Conservation (phyloP, 2,113 vertebrate genomes). For the Amblyopsis rosae region DNA sequence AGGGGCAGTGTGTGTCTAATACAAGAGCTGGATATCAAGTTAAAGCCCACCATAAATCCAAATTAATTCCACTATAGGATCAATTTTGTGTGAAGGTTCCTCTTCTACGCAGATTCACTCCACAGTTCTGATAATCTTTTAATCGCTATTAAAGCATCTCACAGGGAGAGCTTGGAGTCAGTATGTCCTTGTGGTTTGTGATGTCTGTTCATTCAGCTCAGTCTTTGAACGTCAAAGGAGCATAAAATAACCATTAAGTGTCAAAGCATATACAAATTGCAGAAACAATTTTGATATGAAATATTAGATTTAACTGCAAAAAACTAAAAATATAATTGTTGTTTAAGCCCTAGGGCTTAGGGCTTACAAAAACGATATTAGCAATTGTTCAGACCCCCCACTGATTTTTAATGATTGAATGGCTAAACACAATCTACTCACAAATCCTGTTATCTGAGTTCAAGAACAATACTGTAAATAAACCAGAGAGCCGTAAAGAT, state of each 20-base stretch:
- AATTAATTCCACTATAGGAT: constrained; percentile 49
- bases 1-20: constrained; percentile 1
- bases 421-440: no score
- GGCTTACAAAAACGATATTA: no score
- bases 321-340: no score
- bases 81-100: constrained; percentile 38
- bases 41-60: constrained; percentile 52
- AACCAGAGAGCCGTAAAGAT: not conserved
- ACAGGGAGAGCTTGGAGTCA: not conserved
- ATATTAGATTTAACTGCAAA: no score
- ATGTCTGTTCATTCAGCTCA: not conserved
- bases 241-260: no score
- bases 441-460: not conserved
- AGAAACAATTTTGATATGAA: no score
- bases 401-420: no score
- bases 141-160: constrained; percentile 14
- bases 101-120: constrained; percentile 32
- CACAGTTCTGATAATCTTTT: constrained; percentile 32
- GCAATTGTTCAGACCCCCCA: no score
- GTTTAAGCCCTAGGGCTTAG: no score
- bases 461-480: not conserved
- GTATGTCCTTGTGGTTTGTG: not conserved
- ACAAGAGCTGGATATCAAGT: constrained; percentile 42
- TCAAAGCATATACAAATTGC: no score
- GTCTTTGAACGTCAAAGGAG: no score